Percentiles rank a stretch among this genome's conserved stretches.
phyloP scores from a whole-genome alignment of 2,797 vertebrate genomes.

The Micrastur ruficollis region DNA sequence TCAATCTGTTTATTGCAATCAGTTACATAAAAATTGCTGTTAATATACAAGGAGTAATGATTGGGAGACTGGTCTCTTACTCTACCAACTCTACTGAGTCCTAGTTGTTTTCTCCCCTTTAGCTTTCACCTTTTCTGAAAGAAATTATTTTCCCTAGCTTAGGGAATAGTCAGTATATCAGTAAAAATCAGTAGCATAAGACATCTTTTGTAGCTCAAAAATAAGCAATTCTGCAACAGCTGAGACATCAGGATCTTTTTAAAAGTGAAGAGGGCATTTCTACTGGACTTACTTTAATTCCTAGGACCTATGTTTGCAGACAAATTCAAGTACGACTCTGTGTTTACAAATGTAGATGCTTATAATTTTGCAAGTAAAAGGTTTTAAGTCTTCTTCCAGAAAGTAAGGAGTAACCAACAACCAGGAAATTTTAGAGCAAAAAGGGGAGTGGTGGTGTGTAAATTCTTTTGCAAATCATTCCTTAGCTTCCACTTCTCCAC shows the following conservation, averaged over 20 bases:
- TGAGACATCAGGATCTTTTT: background rate
- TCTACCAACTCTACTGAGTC: background rate
- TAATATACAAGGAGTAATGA: background rate
- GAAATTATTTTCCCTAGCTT: background rate
- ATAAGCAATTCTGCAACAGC: background rate
- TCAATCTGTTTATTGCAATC: background rate
- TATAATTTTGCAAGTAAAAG: background rate
- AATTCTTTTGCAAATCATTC: background rate
- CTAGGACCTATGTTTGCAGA: background rate
- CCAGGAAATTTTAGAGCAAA: background rate
- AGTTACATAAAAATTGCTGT: background rate
- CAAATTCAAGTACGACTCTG: background rate
- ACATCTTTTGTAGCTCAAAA: background rate
- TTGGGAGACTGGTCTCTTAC: background rate
- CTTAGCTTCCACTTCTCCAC: background rate
- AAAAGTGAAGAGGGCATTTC: background rate
- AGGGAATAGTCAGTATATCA: background rate
- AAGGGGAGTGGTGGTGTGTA: background rate
- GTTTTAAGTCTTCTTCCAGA: background rate
- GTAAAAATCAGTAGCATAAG: background rate
- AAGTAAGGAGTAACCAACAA: background rate
- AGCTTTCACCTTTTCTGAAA: background rate
- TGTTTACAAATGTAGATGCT: background rate
- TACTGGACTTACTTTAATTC: background rate
- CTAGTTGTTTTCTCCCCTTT: background rate